Conservation (phyloP, 1,140 invertebrate species). For the Sarcophaga bullata region DNA sequence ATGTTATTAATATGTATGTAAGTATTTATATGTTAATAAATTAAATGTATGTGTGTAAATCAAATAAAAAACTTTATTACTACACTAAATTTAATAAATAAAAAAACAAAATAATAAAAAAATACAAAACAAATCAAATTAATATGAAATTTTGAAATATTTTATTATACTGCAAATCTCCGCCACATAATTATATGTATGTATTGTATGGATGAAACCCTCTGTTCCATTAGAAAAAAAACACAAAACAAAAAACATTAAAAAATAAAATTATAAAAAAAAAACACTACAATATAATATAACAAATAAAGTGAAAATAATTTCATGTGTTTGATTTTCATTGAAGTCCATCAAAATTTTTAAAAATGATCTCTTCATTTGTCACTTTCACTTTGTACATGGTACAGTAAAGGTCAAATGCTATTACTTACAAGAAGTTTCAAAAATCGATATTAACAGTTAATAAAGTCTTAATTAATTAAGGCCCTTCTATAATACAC, state of each 20-base stretch:
- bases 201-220: conserved; percentile 2
- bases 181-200: no score
- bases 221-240: conserved; percentile 9
- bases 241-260: not conserved
- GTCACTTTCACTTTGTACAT: no score
- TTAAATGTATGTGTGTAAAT: not conserved
- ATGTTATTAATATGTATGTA: not conserved
- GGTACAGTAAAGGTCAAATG: no score
- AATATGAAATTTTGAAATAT: conserved; percentile 16
- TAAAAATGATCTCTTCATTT: no score
- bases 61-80: not conserved
- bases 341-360: no score
- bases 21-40: not conserved
- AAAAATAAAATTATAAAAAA: not conserved
- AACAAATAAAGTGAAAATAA: no score
- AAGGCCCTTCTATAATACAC: no score
- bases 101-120: no score
- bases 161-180: conserved; percentile 2
- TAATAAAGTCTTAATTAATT: no score
- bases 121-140: not conserved
- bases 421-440: no score
- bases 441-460: no score
- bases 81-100: not conserved
- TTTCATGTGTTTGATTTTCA: no score
- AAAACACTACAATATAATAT: conserved; percentile 48